A percentile compares a stretch with the other conserved stretches of the same genome.
phyloP scores from a whole-genome alignment of 2,797 vertebrate species.

The Limnodromus scolopaceus region DNA sequence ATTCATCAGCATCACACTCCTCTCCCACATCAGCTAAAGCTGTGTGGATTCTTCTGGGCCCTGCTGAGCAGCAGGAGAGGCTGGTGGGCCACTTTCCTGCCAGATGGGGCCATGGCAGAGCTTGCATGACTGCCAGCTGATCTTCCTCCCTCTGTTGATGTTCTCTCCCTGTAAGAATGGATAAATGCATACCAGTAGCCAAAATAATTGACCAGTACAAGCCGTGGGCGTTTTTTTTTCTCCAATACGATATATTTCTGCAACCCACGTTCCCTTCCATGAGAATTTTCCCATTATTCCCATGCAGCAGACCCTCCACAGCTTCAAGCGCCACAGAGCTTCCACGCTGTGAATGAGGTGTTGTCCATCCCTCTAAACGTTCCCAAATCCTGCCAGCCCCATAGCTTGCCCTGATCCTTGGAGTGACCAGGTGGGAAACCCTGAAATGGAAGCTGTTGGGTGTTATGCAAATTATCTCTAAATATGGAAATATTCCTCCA shows the following conservation, averaged over 20 bases:
- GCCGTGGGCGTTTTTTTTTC: background rate
- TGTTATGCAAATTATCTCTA: background rate
- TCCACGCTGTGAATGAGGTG: fast-evolving
- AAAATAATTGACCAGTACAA: background rate
- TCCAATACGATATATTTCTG: background rate
- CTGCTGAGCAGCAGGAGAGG: background rate
- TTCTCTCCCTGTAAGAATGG: background rate
- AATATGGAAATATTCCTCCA: background rate
- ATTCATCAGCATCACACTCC: background rate
- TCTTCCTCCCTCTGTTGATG: background rate
- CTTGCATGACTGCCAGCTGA: background rate
- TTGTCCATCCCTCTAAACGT: background rate
- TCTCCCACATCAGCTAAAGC: background rate
- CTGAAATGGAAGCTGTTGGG: background rate
- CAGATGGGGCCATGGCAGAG: background rate
- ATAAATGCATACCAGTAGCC: background rate
- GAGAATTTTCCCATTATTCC: background rate
- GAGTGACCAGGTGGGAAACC: background rate
- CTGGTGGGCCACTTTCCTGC: background rate
- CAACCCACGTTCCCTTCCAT: background rate
- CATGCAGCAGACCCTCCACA: background rate
- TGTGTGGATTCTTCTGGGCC: background rate
- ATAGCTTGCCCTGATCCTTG: background rate
- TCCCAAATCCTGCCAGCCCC: background rate
- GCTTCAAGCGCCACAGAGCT: background rate